Evolutionary conservation across 2,113 vertebrate genomes (phyloP), one percentile per base, ranked within the genome.

Genomic region (Willisornis vidua): DNA sequence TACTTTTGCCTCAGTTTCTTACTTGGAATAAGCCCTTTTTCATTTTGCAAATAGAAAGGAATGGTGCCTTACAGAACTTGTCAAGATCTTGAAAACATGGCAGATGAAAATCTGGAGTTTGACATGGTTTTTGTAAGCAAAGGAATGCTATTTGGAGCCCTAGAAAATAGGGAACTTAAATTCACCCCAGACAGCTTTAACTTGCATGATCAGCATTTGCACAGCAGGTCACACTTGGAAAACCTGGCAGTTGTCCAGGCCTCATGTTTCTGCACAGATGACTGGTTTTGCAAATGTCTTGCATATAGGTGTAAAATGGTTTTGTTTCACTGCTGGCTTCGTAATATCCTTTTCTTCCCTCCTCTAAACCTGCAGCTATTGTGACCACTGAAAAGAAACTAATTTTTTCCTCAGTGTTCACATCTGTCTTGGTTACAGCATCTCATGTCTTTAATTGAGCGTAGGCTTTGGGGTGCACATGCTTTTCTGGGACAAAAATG

Each of bases 201-300:
- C 66, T 93, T 96, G 89, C 76, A 81, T 80, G 78, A 95, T 93
- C 89, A 95, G 81, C 85, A 79, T 89, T 96, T 94, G 77, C 94
- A 87, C 93, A 96, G 93, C 80, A 92, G 86, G 94, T 96, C 93
- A 94, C 46, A 82, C 90, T 94, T 95, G 71, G 94, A 92, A 95
- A 94, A 58, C 45, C 70, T 87, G 95, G 95, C 87, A 67, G 49
- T 46, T 91, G 90, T 93, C 87, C 94, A 94, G 58, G 33, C 28
- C 37, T 95, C 29, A 1, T 89, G 74, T 87, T 97, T 87, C 82
- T 72, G 67, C 61, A 84, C 58, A 95, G 77, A 89, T 89, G 62
- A 74, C 73, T 87, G 18, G 10, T 93, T 77, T 78, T 94, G 67
- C 71, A 91, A 75, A 83, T 68, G 46, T 85, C 45, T 75, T 23